phyloP scores from a whole-genome alignment of 2,113 vertebrate genomes.

The Coryphaenoides rupestris region DNA sequence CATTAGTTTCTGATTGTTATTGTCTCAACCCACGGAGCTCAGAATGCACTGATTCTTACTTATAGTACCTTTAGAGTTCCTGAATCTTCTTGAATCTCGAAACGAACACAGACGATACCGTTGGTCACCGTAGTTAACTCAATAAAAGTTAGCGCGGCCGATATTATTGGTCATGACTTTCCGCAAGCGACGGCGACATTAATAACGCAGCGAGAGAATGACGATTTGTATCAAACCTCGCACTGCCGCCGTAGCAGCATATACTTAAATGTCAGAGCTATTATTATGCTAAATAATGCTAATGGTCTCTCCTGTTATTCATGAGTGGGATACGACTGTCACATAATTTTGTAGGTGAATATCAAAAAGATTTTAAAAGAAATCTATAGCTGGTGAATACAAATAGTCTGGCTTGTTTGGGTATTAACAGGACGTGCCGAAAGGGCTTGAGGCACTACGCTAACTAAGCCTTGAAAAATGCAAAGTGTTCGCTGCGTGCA shows the following conservation, averaged over 20 bases:
- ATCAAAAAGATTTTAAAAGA: conserved; percentile 1
- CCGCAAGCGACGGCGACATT: conserved; percentile 1
- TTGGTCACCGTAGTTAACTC: too few relatives aligned
- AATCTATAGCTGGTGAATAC: background rate
- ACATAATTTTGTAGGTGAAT: background rate
- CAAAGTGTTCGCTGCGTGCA: too few relatives aligned
- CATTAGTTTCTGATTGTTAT: too few relatives aligned
- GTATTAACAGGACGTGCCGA: too few relatives aligned
- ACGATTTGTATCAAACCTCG: background rate
- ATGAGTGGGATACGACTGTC: background rate
- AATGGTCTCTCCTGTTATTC: background rate
- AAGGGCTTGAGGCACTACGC: too few relatives aligned
- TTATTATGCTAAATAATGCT: conserved; percentile 1
- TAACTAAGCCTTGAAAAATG: too few relatives aligned
- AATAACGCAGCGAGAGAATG: background rate
- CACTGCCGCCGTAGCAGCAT: background rate
- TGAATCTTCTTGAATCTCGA: too few relatives aligned
- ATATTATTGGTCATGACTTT: conserved; percentile 1
- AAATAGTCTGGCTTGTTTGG: too few relatives aligned
- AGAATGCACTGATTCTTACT: too few relatives aligned
- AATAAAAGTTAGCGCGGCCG: background rate
- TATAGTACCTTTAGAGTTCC: too few relatives aligned
- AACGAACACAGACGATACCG: too few relatives aligned
- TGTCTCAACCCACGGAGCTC: too few relatives aligned
- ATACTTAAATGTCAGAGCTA: conserved; percentile 9